Conservation (phyloP, 2,113 vertebrate species). For the Nothoprocta perdicaria region DNA sequence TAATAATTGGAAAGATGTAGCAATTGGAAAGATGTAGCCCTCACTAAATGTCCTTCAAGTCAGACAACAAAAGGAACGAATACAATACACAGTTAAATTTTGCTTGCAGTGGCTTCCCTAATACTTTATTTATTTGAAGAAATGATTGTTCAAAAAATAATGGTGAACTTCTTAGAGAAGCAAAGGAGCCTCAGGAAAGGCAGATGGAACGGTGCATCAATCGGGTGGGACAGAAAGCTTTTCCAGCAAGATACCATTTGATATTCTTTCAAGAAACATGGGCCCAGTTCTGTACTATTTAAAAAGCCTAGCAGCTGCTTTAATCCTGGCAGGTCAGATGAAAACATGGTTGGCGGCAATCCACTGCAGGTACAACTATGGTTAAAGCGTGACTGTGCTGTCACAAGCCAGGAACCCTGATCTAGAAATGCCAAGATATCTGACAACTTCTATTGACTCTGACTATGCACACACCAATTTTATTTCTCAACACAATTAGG, state of each 20-base stretch:
- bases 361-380: accelerated
- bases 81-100: not conserved
- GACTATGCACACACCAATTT: not conserved
- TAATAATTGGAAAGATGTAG: not conserved
- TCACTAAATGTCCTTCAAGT: not conserved
- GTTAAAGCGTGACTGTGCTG: not conserved
- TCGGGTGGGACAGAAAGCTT: not conserved
- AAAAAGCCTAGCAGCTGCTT: not conserved
- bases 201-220: not conserved
- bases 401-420: not conserved
- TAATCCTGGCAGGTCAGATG: not conserved
- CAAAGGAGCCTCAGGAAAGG: not conserved
- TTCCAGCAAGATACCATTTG: not conserved
- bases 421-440: not conserved
- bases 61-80: not conserved
- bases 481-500: not conserved
- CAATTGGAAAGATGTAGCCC: not conserved
- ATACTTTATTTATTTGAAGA: slow-evolving; percentile 11
- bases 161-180: not conserved
- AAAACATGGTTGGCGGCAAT: not conserved
- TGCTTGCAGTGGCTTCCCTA: not conserved
- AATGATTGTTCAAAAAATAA: not conserved
- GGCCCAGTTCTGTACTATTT: not conserved
- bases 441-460: not conserved
- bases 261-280: not conserved